Evolutionary conservation across 2,888 invertebrate species (phyloP), one percentile per base, ranked within the genome.

Genomic region (Drosophila glabriapex): DNA sequence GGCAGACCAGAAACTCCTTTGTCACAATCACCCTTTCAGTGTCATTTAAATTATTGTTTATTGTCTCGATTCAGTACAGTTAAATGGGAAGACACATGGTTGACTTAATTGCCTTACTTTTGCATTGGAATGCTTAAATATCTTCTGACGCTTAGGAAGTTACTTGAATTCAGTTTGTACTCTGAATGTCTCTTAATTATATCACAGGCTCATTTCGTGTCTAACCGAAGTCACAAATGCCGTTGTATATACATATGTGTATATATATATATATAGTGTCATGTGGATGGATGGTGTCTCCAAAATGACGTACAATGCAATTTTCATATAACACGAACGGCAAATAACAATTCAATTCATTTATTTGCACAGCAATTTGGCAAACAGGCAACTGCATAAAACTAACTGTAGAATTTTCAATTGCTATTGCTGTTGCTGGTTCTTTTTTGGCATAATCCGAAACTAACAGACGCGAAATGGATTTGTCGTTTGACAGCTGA

Each of bases 281-380:
- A 58, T 58, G 14, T 22, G 16, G 10, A 35, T 5, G 25, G 49
- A 33, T 16, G 41, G 61, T 29, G 55, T 39, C 54, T 46, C 61
- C 28, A 61, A 66, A 76, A 72, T 76, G 67, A 12, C 64, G 60
- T 72, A 73, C 76, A 76, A 76, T 80, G 86, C 82, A 75, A 85
- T 84, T 85, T 74, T 76, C 75, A 73, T 82, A 82, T 84, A 86
- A 80, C 85, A 86, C 80, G 86, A 86, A 82, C 73, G 68, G 83
- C 73, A 86, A 89, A 89, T 82, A 89, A 86, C 86, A 82, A 89
- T 89, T 89, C 85, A 86, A 86, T 89, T 86, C 81, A 82, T 86
- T 86, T 89, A 84, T 86, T 86, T 89, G 75, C 76, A 71, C 78
- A 80, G 74, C 82, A 85, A 83, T 81, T 82, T 82, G 79, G 63